phyloP scores from a whole-genome alignment of 2,113 vertebrate species.

The Sciurus niger region DNA sequence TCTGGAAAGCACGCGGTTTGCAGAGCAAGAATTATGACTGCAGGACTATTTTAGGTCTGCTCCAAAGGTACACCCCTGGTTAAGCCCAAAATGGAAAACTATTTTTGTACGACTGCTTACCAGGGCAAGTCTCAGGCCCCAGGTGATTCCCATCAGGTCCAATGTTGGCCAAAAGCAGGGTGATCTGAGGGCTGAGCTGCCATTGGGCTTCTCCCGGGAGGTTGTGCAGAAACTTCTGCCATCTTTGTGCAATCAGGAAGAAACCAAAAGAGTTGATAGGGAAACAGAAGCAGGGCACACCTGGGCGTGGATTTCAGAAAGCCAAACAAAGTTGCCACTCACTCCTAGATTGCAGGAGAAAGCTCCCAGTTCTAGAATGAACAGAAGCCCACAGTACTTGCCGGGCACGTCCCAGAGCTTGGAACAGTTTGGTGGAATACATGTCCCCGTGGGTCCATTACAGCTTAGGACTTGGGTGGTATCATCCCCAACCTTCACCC shows the following conservation, averaged over 20 bases:
- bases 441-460: not conserved
- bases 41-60: not conserved
- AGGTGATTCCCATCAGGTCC: not conserved
- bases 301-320: not conserved
- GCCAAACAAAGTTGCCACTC: not conserved
- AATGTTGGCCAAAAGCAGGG: not conserved
- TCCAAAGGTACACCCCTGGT: not conserved
- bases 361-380: not conserved
- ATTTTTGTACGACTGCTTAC: not conserved
- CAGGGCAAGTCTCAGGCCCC: not conserved
- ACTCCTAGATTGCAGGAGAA: not conserved
- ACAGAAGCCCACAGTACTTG: rapidly evolving
- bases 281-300: not conserved
- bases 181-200: not conserved
- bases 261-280: too few species aligned
- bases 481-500: not conserved
- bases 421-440: not conserved
- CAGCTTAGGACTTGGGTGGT: rapidly evolving
- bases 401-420: too few species aligned
- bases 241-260: not conserved
- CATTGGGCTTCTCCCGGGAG: rapidly evolving
- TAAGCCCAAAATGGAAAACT: slow-evolving; percentile 22
- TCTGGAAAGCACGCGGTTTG: not conserved
- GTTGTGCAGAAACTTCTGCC: not conserved
- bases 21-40: not conserved